Base-by-base conservation (phyloP, 2,797 vertebrate species). In the Columba guinea region DNA sequence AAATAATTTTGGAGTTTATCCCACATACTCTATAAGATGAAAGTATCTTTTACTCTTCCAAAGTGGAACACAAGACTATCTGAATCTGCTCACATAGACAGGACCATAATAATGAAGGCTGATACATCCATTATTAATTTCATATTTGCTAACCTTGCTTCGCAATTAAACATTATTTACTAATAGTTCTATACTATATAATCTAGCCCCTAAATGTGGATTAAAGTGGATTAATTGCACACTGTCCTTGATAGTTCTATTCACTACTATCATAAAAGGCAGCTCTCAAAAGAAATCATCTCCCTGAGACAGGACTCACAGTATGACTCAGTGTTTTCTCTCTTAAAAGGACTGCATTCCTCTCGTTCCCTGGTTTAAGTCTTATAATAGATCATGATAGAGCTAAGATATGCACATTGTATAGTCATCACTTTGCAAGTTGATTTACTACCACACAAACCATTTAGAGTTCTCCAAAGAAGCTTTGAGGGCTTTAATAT, bases 381-480 rank as follows among this genome's bases (percentile, higher is more conserved):
- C 82, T 84, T 82, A 11, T 52, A 84, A 85, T 22, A 95, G 52
- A 37, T 58, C 24, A 1, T 39, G 60, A 67, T 34, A 49, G 83
- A 96, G 34, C 81, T 55, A 81, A 75, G 68, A 91, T 65, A 81
- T 35, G 58, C 68, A 69, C 10, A 13, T 2, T 39, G 77, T 46
- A n/a, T 10, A 89, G 75, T 30, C 86, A 78, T 53, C 64, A 68
- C 68, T 94, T 91, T 87, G 68, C 79, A 77, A 83, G 74, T 20
- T 91, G 93, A 94, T 96, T 96, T 95, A 94, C 79, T 95, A 90
- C 76, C 44, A 55, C 56, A 93, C 52, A 85, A 96, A 86, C 76
- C 89, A 74, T 89, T 90, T 84, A 74, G 80, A 55, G 51, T 30
- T 79, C 74, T 89, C 87, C 83, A 89, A 94, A 91, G 84, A 91